phyloP scores from a whole-genome alignment of 2,888 invertebrate genomes.

The Dioctria linearis region DNA sequence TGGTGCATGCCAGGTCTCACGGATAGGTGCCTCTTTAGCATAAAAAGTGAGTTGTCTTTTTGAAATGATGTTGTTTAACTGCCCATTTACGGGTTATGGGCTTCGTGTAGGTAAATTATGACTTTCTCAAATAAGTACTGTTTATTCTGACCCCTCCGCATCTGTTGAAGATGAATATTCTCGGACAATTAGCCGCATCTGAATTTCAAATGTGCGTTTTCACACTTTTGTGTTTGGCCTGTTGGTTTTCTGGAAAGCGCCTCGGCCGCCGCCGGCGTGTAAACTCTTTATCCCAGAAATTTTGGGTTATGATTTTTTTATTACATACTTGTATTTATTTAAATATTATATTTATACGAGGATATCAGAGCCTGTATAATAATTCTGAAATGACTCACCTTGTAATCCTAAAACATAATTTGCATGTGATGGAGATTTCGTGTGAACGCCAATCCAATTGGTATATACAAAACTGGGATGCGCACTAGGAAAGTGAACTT shows the following conservation, averaged over 20 bases:
- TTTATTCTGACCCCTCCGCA: slow-evolving; percentile 12
- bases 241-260: slow-evolving; percentile 12
- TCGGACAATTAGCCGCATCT: slow-evolving; percentile 12
- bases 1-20: slow-evolving; percentile 26
- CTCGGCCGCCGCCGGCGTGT: no score
- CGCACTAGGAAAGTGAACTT: slow-evolving; percentile 50
- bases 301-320: not conserved
- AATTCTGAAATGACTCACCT: slow-evolving; percentile 71
- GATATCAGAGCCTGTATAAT: no score
- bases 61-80: slow-evolving; percentile 33
- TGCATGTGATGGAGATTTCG: slow-evolving; percentile 70
- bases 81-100: slow-evolving; percentile 27
- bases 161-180: slow-evolving; percentile 5
- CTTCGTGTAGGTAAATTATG: slow-evolving; percentile 31
- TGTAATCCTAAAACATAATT: slow-evolving; percentile 75
- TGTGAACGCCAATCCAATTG: slow-evolving; percentile 65
- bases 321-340: no score
- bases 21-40: not conserved
- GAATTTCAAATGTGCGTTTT: slow-evolving; percentile 30
- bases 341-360: no score
- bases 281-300: not conserved
- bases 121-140: not conserved
- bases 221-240: slow-evolving; percentile 29
- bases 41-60: slow-evolving; percentile 39
- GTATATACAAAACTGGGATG: slow-evolving; percentile 62